Evolutionary conservation across 2,888 invertebrate species (phyloP).

Genomic region (Bembecia ichneumoniformis): DNA sequence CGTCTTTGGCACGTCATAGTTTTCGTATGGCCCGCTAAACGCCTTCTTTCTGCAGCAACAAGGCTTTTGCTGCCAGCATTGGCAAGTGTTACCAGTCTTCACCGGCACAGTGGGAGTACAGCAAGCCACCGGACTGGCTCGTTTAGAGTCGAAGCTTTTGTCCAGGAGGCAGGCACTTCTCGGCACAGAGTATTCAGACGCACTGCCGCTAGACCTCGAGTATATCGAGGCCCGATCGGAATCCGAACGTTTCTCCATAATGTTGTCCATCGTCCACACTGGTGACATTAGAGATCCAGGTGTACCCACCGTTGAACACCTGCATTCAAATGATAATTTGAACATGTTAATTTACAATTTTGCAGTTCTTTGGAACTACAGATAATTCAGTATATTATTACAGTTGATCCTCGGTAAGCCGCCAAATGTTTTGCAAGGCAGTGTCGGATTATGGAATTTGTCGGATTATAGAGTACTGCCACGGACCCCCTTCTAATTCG

Average conservation of each 20-base stretch:
- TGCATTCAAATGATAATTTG: slow-evolving; percentile 25
- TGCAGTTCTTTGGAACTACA: not conserved
- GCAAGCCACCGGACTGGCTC: slow-evolving; percentile 52
- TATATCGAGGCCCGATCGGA: slow-evolving; percentile 77
- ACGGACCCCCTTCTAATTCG: no score
- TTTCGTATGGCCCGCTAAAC: slow-evolving; percentile 77
- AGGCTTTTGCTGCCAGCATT: slow-evolving; percentile 57
- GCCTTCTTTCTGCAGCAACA: slow-evolving; percentile 54
- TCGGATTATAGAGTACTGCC: no score
- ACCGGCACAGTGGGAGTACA: slow-evolving; percentile 75
- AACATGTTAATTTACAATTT: not conserved
- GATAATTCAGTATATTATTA: not conserved
- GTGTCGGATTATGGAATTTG: no score
- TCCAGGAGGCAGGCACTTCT: slow-evolving; percentile 52
- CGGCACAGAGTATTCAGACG: slow-evolving; percentile 77
- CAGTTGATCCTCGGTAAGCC: no score
- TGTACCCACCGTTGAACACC: slow-evolving; percentile 73
- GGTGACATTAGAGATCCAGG: slow-evolving; percentile 69
- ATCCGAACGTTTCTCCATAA: slow-evolving; percentile 58
- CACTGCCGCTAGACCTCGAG: slow-evolving; percentile 76
- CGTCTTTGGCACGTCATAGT: slow-evolving; percentile 85
- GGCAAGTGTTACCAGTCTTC: slow-evolving; percentile 49
- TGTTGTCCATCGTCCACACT: slow-evolving; percentile 72
- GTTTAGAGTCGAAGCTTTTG: slow-evolving; percentile 65
- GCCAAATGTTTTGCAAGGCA: no score